phyloP scores from a whole-genome alignment of 2,888 invertebrate genomes.

The Agapostemon virescens region DNA sequence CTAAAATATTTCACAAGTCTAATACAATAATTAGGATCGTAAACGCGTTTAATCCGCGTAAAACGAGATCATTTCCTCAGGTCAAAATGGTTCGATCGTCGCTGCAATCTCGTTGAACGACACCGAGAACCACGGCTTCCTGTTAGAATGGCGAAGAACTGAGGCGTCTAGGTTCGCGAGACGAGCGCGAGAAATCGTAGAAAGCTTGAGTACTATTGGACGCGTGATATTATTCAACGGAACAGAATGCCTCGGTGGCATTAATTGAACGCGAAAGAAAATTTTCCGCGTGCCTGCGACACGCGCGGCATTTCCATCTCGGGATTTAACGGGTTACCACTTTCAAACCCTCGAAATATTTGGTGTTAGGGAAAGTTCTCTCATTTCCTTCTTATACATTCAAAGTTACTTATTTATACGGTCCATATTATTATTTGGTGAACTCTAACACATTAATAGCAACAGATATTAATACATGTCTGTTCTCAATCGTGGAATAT shows the following conservation, averaged over 20 bases:
- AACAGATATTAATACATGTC: no score
- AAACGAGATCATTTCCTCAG: neutral
- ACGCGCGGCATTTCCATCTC: slow-evolving; percentile 1
- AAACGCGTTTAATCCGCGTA: neutral
- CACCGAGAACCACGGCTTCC: neutral
- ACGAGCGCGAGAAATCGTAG: neutral
- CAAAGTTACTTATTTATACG: no score
- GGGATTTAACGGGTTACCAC: neutral
- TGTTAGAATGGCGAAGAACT: neutral
- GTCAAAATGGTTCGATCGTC: neutral
- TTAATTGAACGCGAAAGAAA: slow-evolving; percentile 7
- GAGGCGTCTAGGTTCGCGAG: neutral
- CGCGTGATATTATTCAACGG: neutral
- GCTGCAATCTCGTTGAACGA: neutral
- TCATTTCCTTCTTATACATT: no score
- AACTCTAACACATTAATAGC: no score
- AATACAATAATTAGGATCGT: neutral
- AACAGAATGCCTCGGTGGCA: neutral
- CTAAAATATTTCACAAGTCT: no score
- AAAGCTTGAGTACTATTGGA: neutral
- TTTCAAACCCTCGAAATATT: no score
- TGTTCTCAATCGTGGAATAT: no score
- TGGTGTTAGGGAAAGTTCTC: no score
- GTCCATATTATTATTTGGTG: no score
- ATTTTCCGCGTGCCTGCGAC: neutral